Percentiles rank a stretch among this genome's conserved stretches.
phyloP scores from a whole-genome alignment of 1,140 invertebrate genomes.

The Phenacoccus solenopsis region DNA sequence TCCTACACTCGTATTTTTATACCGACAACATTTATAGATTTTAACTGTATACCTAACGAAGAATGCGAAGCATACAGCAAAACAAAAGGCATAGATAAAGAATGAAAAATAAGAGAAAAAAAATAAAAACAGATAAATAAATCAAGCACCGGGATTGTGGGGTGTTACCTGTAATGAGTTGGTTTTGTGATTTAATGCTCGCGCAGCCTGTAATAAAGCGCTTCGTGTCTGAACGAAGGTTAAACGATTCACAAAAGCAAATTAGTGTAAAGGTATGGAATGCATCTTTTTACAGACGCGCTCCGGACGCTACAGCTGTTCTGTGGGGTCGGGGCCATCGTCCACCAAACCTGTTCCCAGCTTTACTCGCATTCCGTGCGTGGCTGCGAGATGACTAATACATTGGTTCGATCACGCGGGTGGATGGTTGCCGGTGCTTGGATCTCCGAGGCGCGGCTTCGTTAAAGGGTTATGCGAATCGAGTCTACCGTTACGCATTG shows the following conservation, averaged over 20 bases:
- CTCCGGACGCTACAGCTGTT: background rate
- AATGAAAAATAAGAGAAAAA: background rate
- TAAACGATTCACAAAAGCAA: slow-evolving; percentile 2
- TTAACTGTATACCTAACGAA: no score
- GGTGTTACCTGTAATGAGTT: background rate
- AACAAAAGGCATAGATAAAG: background rate
- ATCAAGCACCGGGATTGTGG: background rate
- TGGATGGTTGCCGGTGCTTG: no score
- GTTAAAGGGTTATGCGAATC: no score
- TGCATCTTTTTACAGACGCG: background rate
- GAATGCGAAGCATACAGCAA: background rate
- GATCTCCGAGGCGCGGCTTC: no score
- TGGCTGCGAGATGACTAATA: background rate
- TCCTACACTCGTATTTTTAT: no score
- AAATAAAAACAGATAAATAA: background rate
- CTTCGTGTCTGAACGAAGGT: background rate
- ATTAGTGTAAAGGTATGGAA: slow-evolving; percentile 2
- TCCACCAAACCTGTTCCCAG: background rate
- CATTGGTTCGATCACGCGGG: background rate
- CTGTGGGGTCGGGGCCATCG: background rate
- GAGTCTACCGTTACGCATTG: no score
- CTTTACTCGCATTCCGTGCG: background rate
- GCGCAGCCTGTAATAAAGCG: background rate
- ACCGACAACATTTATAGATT: no score
- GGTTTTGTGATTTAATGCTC: background rate